Evolutionary conservation across 2,888 invertebrate genomes (phyloP).

Genomic region (Idaea biselata): DNA sequence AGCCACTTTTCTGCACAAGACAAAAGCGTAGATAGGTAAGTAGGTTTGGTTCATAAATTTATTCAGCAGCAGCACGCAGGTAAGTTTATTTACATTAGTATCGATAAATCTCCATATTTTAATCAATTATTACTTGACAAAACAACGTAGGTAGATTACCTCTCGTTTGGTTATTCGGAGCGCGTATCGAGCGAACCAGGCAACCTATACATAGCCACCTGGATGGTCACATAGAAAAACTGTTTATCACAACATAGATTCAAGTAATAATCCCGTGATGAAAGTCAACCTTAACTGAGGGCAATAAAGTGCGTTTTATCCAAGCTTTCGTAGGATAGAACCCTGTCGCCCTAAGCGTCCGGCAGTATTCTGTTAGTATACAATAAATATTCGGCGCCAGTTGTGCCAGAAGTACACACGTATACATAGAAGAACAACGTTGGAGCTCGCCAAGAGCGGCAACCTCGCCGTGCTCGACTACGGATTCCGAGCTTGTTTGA

Average conservation of each 20-base stretch:
- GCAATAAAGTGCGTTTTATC: slow-evolving; percentile 47
- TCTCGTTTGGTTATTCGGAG: slow-evolving; percentile 58
- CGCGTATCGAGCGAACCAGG: slow-evolving; percentile 55
- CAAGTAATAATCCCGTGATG: slow-evolving; percentile 28
- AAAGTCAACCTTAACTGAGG: slow-evolving; percentile 51
- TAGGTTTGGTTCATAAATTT: slow-evolving; percentile 9
- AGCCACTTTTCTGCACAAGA: neutral
- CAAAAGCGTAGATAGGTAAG: neutral
- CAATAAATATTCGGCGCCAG: slow-evolving; percentile 81
- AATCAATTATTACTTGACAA: slow-evolving; percentile 58
- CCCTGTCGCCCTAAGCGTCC: slow-evolving; percentile 67
- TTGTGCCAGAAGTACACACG: slow-evolving; percentile 76
- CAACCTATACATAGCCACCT: slow-evolving; percentile 80
- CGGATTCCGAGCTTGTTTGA: slow-evolving; percentile 72
- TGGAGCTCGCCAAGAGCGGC: slow-evolving; percentile 69
- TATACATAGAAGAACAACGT: slow-evolving; percentile 73
- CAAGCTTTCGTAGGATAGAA: slow-evolving; percentile 47
- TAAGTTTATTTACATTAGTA: slow-evolving; percentile 32
- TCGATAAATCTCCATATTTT: slow-evolving; percentile 52
- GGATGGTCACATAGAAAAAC: slow-evolving; percentile 78
- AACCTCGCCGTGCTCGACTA: slow-evolving; percentile 66
- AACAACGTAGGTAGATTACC: slow-evolving; percentile 52
- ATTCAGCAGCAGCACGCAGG: no score
- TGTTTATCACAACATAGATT: slow-evolving; percentile 48
- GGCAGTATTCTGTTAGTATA: slow-evolving; percentile 79